A percentile compares a stretch with the other conserved stretches of the same genome.
These are phyloP conservation scores for Pantherophis vulpinus DNA, from an alignment of 2,797 vertebrate species.

Conservation along the genomic window DNA sequence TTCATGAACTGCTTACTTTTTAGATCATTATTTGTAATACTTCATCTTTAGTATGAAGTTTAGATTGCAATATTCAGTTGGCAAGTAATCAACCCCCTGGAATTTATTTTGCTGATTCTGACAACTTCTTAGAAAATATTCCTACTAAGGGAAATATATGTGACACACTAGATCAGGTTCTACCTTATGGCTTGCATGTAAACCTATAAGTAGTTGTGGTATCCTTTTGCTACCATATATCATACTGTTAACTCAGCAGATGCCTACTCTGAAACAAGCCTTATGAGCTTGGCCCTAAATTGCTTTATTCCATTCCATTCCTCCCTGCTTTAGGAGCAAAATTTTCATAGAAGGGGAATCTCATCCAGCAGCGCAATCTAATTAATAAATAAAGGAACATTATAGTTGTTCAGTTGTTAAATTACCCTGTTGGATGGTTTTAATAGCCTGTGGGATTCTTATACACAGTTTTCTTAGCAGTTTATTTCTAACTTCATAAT, in stretches of 20 bases:
- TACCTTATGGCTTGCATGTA: not conserved
- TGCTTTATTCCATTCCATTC: not conserved
- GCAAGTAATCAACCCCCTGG: not conserved
- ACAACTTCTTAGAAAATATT: not conserved
- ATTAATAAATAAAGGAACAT: conserved; percentile 49
- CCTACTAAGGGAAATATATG: not conserved
- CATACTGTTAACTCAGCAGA: not conserved
- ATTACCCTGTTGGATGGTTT: conserved; percentile 47
- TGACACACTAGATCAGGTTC: not conserved
- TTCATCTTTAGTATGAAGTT: conserved; percentile 41
- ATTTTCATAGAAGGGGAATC: not conserved
- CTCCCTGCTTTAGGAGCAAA: not conserved
- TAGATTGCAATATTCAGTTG: not conserved
- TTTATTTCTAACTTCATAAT: conserved; percentile 55
- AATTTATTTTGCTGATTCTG: not conserved
- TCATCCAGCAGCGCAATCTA: conserved; percentile 31
- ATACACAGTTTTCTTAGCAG: conserved; percentile 45
- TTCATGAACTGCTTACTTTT: conserved; percentile 54
- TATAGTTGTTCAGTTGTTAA: conserved; percentile 45
- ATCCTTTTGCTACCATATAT: not conserved
- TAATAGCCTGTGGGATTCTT: conserved; percentile 36
- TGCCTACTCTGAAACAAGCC: not conserved
- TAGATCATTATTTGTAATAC: conserved; percentile 60
- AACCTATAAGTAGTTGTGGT: not conserved
- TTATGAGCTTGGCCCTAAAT: not conserved